Conservation (phyloP, 2,888 invertebrate genomes). For the Trichogramma dendrolimi region DNA sequence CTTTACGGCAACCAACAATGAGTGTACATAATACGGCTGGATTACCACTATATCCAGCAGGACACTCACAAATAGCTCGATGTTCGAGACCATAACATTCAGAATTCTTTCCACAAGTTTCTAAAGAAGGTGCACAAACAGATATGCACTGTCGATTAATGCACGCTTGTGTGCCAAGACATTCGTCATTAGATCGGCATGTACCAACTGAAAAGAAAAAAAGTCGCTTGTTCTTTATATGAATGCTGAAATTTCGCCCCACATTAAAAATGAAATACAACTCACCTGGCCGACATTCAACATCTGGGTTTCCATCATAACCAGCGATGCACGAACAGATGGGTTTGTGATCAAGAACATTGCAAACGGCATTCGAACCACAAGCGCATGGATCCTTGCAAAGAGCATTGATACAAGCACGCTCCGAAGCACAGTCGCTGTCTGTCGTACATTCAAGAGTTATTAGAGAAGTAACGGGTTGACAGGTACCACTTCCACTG, state of each 20-base stretch:
- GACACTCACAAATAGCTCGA: slow-evolving; percentile 78
- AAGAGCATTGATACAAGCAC: slow-evolving; percentile 74
- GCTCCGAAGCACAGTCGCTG: slow-evolving; percentile 72
- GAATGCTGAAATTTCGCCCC: neutral
- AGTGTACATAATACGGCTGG: slow-evolving; percentile 69
- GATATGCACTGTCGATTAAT: slow-evolving; percentile 78
- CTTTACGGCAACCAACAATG: slow-evolving; percentile 74
- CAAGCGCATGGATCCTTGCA: slow-evolving; percentile 83
- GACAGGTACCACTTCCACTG: slow-evolving; percentile 76
- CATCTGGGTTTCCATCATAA: slow-evolving; percentile 79
- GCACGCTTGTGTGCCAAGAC: slow-evolving; percentile 79
- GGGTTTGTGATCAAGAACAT: slow-evolving; percentile 79
- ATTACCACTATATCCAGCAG: slow-evolving; percentile 76
- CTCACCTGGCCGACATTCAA: slow-evolving; percentile 67
- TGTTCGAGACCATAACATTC: slow-evolving; percentile 78
- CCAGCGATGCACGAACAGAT: slow-evolving; percentile 81
- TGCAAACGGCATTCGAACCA: slow-evolving; percentile 79
- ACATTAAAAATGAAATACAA: neutral
- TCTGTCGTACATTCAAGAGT: slow-evolving; percentile 70
- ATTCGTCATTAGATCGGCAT: slow-evolving; percentile 72
- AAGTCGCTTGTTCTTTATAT: neutral
- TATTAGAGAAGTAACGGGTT: slow-evolving; percentile 64
- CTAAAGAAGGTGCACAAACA: slow-evolving; percentile 67
- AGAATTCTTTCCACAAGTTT: slow-evolving; percentile 73
- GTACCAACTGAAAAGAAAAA: slow-evolving; percentile 53